Percentiles rank a stretch among this genome's conserved stretches.
Evolutionary conservation across 2,888 invertebrate genomes (phyloP).

Genomic region (Byasa hedistus): DNA sequence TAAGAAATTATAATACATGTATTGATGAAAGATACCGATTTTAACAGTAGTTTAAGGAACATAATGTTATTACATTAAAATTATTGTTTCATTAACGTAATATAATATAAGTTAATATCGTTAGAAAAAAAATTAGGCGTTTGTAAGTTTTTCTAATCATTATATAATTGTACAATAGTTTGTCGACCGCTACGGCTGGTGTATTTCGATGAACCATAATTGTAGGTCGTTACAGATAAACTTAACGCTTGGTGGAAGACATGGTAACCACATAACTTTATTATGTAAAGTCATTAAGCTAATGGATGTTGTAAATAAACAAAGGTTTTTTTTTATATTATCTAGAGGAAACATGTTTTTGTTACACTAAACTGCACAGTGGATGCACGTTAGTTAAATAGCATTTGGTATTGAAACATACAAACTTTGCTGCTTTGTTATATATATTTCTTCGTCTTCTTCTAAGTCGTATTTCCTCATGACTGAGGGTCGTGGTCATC

Average conservation of each 20-base stretch:
- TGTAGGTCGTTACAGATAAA: constrained; percentile 9
- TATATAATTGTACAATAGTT: neutral
- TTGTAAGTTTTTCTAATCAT: too few relatives aligned
- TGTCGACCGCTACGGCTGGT: neutral
- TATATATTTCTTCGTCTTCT: too few relatives aligned
- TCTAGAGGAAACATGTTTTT: too few relatives aligned
- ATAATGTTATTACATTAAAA: neutral
- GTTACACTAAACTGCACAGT: too few relatives aligned
- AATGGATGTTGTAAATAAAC: neutral
- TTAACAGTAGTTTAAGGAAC: neutral
- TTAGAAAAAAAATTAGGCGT: too few relatives aligned
- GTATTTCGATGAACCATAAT: constrained; percentile 6
- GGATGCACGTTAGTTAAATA: too few relatives aligned
- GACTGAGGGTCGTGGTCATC: too few relatives aligned
- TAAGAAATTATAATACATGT: neutral
- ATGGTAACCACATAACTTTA: neutral
- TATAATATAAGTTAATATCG: neutral
- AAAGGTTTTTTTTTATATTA: neutral
- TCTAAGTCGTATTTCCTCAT: too few relatives aligned
- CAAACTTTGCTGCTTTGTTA: too few relatives aligned
- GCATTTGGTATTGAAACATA: too few relatives aligned
- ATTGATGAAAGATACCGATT: neutral
- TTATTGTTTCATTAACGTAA: neutral
- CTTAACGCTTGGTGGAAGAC: neutral
- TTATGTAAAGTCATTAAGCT: neutral